A percentile compares a stretch with the other conserved stretches of the same genome.
phyloP scores from a whole-genome alignment of 2,888 invertebrate genomes.

The Caenorhabditis wallacei region DNA sequence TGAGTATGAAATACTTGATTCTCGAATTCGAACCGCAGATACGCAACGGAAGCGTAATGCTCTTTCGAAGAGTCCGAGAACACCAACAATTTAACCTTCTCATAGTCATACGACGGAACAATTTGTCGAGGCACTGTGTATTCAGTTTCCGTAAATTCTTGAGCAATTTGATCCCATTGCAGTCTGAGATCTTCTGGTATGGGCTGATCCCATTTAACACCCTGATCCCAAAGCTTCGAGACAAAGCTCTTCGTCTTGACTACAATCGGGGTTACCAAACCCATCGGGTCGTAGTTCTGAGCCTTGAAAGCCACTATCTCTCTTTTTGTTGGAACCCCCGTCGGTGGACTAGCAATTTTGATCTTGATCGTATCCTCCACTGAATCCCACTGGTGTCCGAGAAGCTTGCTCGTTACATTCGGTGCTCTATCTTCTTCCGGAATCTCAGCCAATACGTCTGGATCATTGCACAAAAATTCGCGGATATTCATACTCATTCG shows the following conservation, averaged over 20 bases:
- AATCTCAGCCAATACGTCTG: background rate
- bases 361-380: background rate
- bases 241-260: no score
- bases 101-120: background rate
- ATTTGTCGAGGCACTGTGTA: background rate
- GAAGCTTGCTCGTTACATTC: background rate
- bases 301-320: no score
- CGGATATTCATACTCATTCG: conserved; percentile 31
- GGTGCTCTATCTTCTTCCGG: background rate
- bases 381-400: conserved; percentile 28
- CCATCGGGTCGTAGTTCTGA: conserved; percentile 53
- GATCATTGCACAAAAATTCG: conserved; percentile 1
- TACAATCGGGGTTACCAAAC: conserved; percentile 34
- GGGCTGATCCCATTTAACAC: conserved; percentile 13
- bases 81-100: background rate
- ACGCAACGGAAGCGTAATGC: background rate
- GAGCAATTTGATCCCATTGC: no score
- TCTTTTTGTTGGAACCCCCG: conserved; percentile 24
- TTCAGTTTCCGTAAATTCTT: background rate
- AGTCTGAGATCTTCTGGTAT: background rate
- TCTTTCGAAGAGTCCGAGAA: conserved; percentile 40
- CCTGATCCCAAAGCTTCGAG: conserved; percentile 21
- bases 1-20: background rate
- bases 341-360: background rate
- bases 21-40: background rate